A percentile compares a stretch with the other conserved stretches of the same genome.
Conservation (phyloP, 2,113 vertebrate genomes). For the Chaetops frenatus region DNA sequence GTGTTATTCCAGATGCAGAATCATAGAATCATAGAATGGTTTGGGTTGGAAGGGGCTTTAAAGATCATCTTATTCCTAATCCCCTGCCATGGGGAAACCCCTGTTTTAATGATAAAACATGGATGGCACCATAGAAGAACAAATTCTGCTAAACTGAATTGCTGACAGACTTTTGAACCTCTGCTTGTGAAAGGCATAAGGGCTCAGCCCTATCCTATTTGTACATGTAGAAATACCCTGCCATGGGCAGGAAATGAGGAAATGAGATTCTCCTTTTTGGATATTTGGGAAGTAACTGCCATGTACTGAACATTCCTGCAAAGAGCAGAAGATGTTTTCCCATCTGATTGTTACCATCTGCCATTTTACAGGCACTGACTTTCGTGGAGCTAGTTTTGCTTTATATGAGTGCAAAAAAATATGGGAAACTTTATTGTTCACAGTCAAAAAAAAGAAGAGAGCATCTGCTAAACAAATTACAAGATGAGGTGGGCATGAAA, state of each 20-base stretch:
- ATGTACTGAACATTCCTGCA: rapidly evolving
- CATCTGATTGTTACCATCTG: not conserved
- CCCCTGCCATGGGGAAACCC: not conserved
- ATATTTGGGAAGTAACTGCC: not conserved
- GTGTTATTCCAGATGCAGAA: not conserved
- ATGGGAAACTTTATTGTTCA: not conserved
- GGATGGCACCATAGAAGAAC: not conserved
- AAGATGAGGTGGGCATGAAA: not conserved
- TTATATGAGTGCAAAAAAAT: not conserved
- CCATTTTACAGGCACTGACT: not conserved
- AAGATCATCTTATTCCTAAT: not conserved
- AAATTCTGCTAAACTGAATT: not conserved
- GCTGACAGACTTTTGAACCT: not conserved
- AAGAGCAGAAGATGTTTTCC: not conserved
- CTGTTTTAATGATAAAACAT: not conserved
- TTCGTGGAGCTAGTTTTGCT: not conserved
- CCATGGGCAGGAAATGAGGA: not conserved
- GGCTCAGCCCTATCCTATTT: not conserved
- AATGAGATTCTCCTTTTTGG: not conserved
- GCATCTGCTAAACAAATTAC: not conserved
- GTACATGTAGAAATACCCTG: not conserved
- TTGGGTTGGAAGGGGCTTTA: not conserved
- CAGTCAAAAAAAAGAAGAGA: not conserved
- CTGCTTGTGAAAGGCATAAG: not conserved
- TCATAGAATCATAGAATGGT: not conserved